Conservation (phyloP, 2,888 invertebrate species). For the Dynastes maya region DNA sequence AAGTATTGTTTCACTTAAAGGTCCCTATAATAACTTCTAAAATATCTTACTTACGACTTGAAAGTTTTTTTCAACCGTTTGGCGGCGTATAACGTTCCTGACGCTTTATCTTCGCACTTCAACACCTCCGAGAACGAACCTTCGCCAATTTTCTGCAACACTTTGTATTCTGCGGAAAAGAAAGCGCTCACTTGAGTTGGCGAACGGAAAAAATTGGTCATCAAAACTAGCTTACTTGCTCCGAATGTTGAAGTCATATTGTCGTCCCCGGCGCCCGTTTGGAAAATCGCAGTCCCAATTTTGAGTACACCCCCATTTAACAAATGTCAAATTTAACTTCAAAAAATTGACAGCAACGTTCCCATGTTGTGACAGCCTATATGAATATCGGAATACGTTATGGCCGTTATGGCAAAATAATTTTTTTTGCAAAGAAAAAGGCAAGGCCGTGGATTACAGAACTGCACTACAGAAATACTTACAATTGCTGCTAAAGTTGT, state of each 20-base stretch:
- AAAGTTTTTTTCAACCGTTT: slow-evolving; percentile 78
- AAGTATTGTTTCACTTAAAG: no score
- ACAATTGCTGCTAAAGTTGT: no score
- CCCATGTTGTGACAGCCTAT: no score
- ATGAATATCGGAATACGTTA: no score
- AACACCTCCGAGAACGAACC: slow-evolving; percentile 81
- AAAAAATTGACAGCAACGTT: slow-evolving; percentile 5
- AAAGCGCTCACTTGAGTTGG: not conserved
- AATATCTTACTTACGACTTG: slow-evolving; percentile 70
- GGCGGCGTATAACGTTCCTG: slow-evolving; percentile 75
- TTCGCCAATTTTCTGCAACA: slow-evolving; percentile 79
- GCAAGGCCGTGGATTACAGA: no score
- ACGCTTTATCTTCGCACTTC: slow-evolving; percentile 76
- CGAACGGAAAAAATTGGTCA: not conserved
- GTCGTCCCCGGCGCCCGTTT: slow-evolving; percentile 26
- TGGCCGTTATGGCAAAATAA: no score
- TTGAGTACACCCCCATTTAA: slow-evolving; percentile 45
- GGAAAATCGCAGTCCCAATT: slow-evolving; percentile 29
- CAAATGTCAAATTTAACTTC: slow-evolving; percentile 27
- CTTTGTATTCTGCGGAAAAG: slow-evolving; percentile 73
- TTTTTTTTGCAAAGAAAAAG: no score
- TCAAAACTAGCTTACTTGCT: slow-evolving; percentile 21
- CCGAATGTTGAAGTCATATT: slow-evolving; percentile 37
- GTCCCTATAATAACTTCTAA: no score
- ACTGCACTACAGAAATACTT: no score